A percentile compares a stretch with the other conserved stretches of the same genome.
Evolutionary conservation across 2,797 vertebrate species (phyloP).

Genomic region (Rhinichthys osculus): DNA sequence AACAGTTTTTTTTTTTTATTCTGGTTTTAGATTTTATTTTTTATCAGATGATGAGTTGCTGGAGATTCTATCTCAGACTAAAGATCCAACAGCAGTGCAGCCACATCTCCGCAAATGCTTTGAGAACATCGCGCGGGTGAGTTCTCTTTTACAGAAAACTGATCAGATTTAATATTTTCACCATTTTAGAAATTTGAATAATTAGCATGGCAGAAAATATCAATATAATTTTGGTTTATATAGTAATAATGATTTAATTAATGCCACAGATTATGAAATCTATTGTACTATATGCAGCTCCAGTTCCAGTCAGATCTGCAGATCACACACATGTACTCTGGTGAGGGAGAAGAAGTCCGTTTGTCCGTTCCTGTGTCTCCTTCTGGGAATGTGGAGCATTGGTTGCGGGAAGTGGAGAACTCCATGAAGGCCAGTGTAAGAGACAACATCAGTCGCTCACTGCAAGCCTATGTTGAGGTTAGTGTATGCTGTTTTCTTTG

Average conservation of each 20-base stretch:
- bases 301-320: slow-evolving; percentile 87
- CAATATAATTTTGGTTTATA: neutral
- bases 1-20: neutral
- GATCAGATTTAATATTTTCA: neutral
- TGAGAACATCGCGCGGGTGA: slow-evolving; percentile 88
- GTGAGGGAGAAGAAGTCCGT: slow-evolving; percentile 88
- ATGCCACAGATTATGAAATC: neutral
- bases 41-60: slow-evolving; percentile 93
- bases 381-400: slow-evolving; percentile 88
- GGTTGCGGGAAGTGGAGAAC: slow-evolving; percentile 87
- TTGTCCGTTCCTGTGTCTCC: slow-evolving; percentile 80
- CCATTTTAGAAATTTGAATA: neutral
- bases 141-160: slow-evolving; percentile 8
- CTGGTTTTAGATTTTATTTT: slow-evolving; percentile 88
- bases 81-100: slow-evolving; percentile 91
- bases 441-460: slow-evolving; percentile 83
- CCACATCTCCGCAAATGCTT: slow-evolving; percentile 93
- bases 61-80: slow-evolving; percentile 92
- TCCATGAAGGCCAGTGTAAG: slow-evolving; percentile 88
- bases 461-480: slow-evolving; percentile 83
- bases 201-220: neutral
- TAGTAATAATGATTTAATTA: neutral
- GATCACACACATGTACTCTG: slow-evolving; percentile 94
- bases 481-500: slow-evolving; percentile 29
- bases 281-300: slow-evolving; percentile 76